These are phyloP conservation scores for Sinhomidia bicolor DNA, from an alignment of 2,888 invertebrate genomes.

Conservation along the genomic window DNA sequence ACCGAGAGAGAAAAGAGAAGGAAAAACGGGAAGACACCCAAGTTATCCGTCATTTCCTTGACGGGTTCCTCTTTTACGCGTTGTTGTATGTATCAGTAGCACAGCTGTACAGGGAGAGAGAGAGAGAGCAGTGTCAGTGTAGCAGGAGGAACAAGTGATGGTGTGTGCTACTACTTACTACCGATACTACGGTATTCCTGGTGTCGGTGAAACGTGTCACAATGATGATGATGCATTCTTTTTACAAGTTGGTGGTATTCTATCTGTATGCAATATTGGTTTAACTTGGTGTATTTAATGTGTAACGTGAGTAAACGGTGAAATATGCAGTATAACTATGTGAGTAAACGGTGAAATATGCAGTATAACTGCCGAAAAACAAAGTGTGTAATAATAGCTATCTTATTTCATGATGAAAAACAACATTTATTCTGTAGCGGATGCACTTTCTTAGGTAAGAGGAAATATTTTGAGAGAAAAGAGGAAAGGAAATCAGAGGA, in stretches of 20 bases:
- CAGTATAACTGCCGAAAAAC: background rate
- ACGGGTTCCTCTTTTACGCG: conserved; percentile 42
- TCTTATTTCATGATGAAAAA: background rate
- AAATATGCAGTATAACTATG: conserved; percentile 1
- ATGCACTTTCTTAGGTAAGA: conserved; percentile 3
- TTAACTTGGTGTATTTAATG: background rate
- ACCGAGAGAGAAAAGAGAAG: background rate
- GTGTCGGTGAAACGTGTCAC: conserved; percentile 39
- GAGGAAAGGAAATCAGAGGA: conserved; percentile 14
- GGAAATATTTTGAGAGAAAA: background rate
- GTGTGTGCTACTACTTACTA: background rate
- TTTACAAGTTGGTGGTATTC: background rate
- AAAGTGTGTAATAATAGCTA: background rate
- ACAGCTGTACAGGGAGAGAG: background rate
- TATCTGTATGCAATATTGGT: background rate
- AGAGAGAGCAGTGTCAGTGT: too few relatives aligned
- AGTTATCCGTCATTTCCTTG: conserved; percentile 72
- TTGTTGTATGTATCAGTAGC: conserved; percentile 11
- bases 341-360: conserved; percentile 15
- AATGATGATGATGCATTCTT: conserved; percentile 44
- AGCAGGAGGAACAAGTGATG: background rate
- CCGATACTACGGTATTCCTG: background rate
- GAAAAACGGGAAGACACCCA: conserved; percentile 57
- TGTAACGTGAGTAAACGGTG: conserved; percentile 2
- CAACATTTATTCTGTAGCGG: background rate